Conservation (phyloP, 2,113 vertebrate species). For the Solea solea region DNA sequence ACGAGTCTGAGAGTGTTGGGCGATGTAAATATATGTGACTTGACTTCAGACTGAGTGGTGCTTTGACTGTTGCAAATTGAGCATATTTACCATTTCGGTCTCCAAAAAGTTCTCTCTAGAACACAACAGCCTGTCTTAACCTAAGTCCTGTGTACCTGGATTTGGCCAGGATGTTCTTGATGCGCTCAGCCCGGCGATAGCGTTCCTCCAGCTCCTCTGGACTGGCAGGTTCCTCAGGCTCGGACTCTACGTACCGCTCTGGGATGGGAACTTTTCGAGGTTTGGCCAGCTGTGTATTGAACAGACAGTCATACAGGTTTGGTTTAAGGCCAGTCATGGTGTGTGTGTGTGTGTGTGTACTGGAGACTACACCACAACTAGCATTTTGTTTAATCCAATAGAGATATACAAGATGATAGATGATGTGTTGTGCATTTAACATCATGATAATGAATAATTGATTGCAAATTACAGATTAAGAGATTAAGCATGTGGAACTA, state of each 20-base stretch:
- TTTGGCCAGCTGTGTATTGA: constrained; percentile 84
- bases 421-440: not conserved
- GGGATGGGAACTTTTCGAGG: constrained; percentile 93
- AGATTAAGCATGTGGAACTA: too few species aligned
- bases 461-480: too few species aligned
- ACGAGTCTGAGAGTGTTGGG: too few species aligned
- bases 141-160: constrained; percentile 83
- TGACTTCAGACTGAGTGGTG: too few species aligned
- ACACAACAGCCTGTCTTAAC: too few species aligned
- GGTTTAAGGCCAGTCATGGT: not conserved
- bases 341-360: too few species aligned
- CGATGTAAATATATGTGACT: too few species aligned
- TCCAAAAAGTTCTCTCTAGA: too few species aligned
- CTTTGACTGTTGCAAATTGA: too few species aligned
- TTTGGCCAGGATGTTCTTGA: constrained; percentile 89
- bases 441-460: not conserved
- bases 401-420: not conserved
- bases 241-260: constrained; percentile 90
- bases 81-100: too few species aligned
- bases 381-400: not conserved
- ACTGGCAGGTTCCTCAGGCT: constrained; percentile 89
- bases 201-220: constrained; percentile 88
- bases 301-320: not conserved
- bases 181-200: constrained; percentile 86
- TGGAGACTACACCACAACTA: not conserved